Conservation (phyloP, 2,113 vertebrate species). For the Lipophrys pholis region DNA sequence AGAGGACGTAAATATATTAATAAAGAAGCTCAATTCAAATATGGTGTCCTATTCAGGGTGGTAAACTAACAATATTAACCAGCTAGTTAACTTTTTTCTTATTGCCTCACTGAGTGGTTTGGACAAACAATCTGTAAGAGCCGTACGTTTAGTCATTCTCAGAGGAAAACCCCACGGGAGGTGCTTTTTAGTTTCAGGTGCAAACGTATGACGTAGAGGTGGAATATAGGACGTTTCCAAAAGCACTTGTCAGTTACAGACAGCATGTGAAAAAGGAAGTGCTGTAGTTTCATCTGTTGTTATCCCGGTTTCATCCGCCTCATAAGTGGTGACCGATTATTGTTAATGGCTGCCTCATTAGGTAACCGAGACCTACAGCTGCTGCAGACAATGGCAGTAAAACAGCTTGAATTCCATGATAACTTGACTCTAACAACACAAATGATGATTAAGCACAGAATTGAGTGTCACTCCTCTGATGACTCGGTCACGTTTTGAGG, state of each 20-base stretch:
- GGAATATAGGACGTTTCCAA: no score
- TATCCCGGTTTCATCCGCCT: constrained; percentile 28
- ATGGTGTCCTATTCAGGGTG: neutral
- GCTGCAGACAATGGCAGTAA: constrained; percentile 3
- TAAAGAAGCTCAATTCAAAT: neutral
- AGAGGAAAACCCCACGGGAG: no score
- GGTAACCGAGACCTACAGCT: constrained; percentile 17
- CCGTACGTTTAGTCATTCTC: no score
- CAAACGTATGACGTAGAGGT: no score
- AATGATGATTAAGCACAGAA: constrained; percentile 16
- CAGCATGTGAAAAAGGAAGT: constrained; percentile 7
- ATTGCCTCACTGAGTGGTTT: no score
- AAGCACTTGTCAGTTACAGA: no score
- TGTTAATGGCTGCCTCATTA: constrained; percentile 36
- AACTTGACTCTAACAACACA: neutral
- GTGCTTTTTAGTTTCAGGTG: no score
- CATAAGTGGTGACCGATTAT: constrained; percentile 10
- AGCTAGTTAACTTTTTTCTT: neutral
- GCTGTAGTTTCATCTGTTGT: constrained; percentile 14
- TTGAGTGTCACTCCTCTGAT: neutral
- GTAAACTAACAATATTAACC: neutral
- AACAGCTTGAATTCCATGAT: constrained; percentile 7
- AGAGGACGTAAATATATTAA: neutral
- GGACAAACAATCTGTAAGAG: no score
- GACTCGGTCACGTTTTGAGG: neutral